phyloP scores from a whole-genome alignment of 2,888 invertebrate genomes.

The Nomada fabriciana region DNA sequence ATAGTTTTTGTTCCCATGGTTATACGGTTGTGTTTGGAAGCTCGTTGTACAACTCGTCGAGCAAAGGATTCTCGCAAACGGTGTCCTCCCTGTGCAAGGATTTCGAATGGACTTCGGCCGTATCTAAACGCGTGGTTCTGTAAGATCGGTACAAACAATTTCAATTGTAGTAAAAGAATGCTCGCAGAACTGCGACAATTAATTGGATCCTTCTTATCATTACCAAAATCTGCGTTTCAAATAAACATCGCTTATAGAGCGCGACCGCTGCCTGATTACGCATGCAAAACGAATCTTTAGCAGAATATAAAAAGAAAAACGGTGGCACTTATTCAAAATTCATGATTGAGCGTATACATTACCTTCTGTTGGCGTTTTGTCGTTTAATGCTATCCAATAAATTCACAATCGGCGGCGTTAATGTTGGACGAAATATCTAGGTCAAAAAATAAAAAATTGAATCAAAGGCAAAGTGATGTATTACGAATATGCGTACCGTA shows the following conservation, averaged over 20 bases:
- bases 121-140: constrained; percentile 77
- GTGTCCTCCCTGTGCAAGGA: constrained; percentile 77
- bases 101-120: constrained; percentile 76
- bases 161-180: not conserved
- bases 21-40: constrained; percentile 81
- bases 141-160: constrained; percentile 18
- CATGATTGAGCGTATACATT: constrained; percentile 30
- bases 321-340: not conserved
- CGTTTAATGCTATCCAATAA: constrained; percentile 81
- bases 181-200: constrained; percentile 11
- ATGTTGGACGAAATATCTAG: constrained; percentile 82
- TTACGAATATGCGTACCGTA: constrained; percentile 86
- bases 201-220: constrained; percentile 59
- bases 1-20: constrained; percentile 74
- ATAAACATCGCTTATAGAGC: constrained; percentile 74
- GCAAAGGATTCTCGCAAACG: constrained; percentile 76
- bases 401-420: constrained; percentile 80
- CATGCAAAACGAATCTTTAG: constrained; percentile 76
- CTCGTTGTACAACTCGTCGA: constrained; percentile 82
- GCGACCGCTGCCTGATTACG: constrained; percentile 78
- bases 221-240: constrained; percentile 77
- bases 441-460: constrained; percentile 11
- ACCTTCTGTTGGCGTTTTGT: constrained; percentile 78
- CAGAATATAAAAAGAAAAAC: constrained; percentile 27
- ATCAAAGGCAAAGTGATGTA: no score